Conservation (phyloP, 2,888 invertebrate genomes). For the Ferdinandea cuprea region DNA sequence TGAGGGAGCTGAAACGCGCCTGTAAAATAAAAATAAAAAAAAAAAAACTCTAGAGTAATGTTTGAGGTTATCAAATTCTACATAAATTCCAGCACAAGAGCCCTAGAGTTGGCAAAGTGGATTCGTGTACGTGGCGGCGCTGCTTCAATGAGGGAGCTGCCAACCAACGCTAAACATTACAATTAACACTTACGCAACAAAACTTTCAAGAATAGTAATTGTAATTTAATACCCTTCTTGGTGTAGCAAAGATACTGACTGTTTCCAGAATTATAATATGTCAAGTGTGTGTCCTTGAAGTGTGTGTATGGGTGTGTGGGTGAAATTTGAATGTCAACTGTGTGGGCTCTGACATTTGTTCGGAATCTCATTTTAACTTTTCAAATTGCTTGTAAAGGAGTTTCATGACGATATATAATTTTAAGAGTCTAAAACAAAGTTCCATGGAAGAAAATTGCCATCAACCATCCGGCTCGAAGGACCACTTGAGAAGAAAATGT, state of each 20-base stretch:
- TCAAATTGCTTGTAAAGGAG: slow-evolving; percentile 24
- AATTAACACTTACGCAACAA: slow-evolving; percentile 72
- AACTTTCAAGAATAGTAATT: slow-evolving; percentile 66
- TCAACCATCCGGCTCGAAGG: slow-evolving; percentile 50
- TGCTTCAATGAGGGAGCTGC: background rate
- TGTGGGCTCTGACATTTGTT: slow-evolving; percentile 53
- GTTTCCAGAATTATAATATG: slow-evolving; percentile 27
- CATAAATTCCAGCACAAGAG: slow-evolving; percentile 36
- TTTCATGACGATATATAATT: slow-evolving; percentile 31
- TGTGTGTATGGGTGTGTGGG: background rate
- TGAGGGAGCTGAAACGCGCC: no score
- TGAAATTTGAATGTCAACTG: slow-evolving; percentile 43
- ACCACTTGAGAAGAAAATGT: slow-evolving; percentile 44
- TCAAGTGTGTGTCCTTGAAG: slow-evolving; percentile 45
- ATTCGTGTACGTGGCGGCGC: background rate
- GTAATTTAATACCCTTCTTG: slow-evolving; percentile 66
- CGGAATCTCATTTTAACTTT: slow-evolving; percentile 52
- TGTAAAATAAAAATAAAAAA: slow-evolving; percentile 39
- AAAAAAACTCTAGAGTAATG: slow-evolving; percentile 33
- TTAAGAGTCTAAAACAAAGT: slow-evolving; percentile 28
- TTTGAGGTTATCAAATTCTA: slow-evolving; percentile 65
- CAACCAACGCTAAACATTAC: slow-evolving; percentile 43
- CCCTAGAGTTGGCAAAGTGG: slow-evolving; percentile 33
- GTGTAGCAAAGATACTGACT: slow-evolving; percentile 15
- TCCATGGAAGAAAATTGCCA: slow-evolving; percentile 11